Conservation (phyloP, 2,113 vertebrate species). For the Deroptyus accipitrinus region DNA sequence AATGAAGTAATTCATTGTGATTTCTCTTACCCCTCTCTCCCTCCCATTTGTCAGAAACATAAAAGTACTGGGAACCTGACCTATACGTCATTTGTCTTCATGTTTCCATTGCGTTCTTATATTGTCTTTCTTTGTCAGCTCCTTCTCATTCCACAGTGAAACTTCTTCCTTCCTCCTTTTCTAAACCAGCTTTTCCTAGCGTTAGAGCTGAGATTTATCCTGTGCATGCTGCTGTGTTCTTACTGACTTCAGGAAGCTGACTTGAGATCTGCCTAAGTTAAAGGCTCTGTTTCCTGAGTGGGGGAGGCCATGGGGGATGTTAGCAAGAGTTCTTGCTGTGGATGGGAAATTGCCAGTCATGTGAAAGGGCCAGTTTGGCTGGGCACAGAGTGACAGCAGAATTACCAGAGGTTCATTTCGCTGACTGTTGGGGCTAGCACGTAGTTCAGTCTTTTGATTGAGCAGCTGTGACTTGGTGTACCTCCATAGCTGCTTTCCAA, state of each 20-base stretch:
- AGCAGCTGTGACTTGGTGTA: background rate
- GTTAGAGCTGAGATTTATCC: background rate
- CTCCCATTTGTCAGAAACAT: background rate
- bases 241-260: background rate
- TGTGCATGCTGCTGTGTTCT: background rate
- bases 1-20: background rate
- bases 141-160: slow-evolving; percentile 4
- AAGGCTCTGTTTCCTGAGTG: background rate
- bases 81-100: background rate
- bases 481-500: background rate
- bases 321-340: background rate
- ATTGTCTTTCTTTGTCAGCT: slow-evolving; percentile 21
- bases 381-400: background rate
- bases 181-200: background rate
- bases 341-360: background rate
- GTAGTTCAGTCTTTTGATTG: background rate
- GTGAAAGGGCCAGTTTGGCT: background rate
- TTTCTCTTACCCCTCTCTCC: background rate
- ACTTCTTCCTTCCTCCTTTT: slow-evolving; percentile 55
- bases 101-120: background rate
- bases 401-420: background rate
- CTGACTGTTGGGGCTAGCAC: background rate
- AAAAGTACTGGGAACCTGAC: background rate
- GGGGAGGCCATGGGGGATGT: background rate
- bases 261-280: background rate